These are phyloP conservation scores for Ichneumoninae sp. DNA, from an alignment of 2,888 invertebrate species.

Conservation along the genomic window DNA sequence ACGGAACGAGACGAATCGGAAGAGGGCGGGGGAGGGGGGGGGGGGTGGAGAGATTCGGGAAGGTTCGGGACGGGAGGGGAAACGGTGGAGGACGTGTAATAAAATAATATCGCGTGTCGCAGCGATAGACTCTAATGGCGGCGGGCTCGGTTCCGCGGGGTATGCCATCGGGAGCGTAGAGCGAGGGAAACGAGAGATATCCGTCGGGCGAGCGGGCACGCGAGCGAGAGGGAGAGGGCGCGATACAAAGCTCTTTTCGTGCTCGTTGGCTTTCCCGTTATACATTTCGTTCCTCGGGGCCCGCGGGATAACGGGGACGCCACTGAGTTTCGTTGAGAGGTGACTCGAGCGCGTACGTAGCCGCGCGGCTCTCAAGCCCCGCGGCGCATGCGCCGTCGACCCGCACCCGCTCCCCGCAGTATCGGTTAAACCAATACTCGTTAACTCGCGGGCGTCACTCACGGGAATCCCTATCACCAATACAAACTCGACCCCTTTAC, in stretches of 20 bases:
- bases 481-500: constrained; percentile 54
- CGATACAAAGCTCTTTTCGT: constrained; percentile 32
- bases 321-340: constrained; percentile 64
- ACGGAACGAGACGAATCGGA: constrained; percentile 26
- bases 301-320: constrained; percentile 43
- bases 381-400: constrained; percentile 65
- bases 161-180: constrained; percentile 27
- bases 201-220: not conserved
- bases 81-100: constrained; percentile 53
- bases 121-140: constrained; percentile 61
- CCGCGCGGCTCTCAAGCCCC: constrained; percentile 38
- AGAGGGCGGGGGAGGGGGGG: not conserved
- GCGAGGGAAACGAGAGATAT: constrained; percentile 30
- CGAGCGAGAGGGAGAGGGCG: not conserved
- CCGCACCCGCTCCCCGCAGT: constrained; percentile 65
- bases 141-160: constrained; percentile 50
- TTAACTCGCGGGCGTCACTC: constrained; percentile 44
- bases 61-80: constrained; percentile 7
- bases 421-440: constrained; percentile 60
- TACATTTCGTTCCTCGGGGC: constrained; percentile 33
- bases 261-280: constrained; percentile 45
- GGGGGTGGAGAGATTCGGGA: not conserved
- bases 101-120: constrained; percentile 67
- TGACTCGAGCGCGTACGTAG: constrained; percentile 48
- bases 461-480: constrained; percentile 49